Base-by-base conservation (phyloP, 2,797 vertebrate genomes). In the Synanceia verrucosa region DNA sequence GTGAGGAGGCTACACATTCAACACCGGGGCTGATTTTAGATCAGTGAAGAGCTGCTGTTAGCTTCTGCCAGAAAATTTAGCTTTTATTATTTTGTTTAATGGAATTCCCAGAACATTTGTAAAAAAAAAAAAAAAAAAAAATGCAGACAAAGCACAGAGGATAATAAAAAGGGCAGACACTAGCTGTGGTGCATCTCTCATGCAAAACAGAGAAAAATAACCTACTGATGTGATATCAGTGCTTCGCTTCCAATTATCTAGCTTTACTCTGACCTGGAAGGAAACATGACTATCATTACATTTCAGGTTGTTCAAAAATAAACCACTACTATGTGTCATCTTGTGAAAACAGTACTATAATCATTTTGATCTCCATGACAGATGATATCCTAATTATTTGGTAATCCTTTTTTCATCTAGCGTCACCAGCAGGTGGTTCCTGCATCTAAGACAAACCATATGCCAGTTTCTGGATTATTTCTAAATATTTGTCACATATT, bases 31-130 rank as follows among this genome's bases (percentile, higher is more conserved):
- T 65, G 58, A 6, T 74, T 39, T 81, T 76, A 70, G 66, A 80
- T 80, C 52, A 55, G 62, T 56, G 47, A 66, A 29, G 65, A 65
- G 82, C 55, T 21, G 18, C 6, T 31, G 46, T 46, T 24, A 2
- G 26, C 55, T 55, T 76, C 24, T 46, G 60, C 28, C 70, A 67
- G 44, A 71, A 73, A 39, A 24, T 77, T 37, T 44, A 9, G 39
- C 68, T 78, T 73, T 81, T 70, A 53, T 62, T 51, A 52, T 52
- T 67, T 59, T 61, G 34, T 53, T 77, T 51, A 48, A 52, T 58
- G 33, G 18, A 36, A 70, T 16, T 56, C 12, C 9, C 31, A 24
- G 21, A 31, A 57, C 36, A 51, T 46, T 64, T 34, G 53, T 23
- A 73, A 43, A 60, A 43, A 37, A n/a, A n/a, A n/a, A n/a, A n/a